phyloP scores from a whole-genome alignment of 2,797 vertebrate genomes.

The Amphiprion clarkii region DNA sequence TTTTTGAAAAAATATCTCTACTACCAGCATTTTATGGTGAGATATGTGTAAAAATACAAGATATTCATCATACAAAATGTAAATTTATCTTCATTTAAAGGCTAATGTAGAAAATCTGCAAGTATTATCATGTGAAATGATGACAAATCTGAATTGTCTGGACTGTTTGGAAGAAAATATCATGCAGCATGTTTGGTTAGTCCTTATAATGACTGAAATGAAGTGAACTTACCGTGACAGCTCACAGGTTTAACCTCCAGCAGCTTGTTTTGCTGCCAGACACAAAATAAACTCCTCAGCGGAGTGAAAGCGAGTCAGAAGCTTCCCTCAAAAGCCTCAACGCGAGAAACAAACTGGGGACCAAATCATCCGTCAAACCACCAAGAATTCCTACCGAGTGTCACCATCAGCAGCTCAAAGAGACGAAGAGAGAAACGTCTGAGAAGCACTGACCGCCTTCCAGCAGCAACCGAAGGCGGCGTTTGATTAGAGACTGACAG shows the following conservation, averaged over 20 bases:
- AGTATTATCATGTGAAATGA: too few relatives aligned
- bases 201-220: too few relatives aligned
- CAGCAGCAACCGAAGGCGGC: not conserved
- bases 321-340: not conserved
- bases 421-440: constrained; percentile 7
- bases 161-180: too few relatives aligned
- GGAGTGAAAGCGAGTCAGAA: not conserved
- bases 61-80: too few relatives aligned
- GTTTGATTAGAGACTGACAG: constrained; percentile 26
- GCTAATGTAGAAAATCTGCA: too few relatives aligned
- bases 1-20: too few relatives aligned
- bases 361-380: not conserved
- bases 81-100: too few relatives aligned
- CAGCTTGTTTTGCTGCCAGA: constrained; percentile 2
- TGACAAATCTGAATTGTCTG: too few relatives aligned
- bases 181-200: too few relatives aligned
- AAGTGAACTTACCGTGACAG: too few relatives aligned
- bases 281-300: constrained; percentile 4
- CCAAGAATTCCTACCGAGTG: constrained; percentile 1
- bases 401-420: constrained; percentile 1
- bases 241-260: constrained; percentile 6
- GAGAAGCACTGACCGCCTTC: not conserved
- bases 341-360: constrained; percentile 9
- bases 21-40: too few relatives aligned
- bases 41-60: too few relatives aligned